Evolutionary conservation across 2,797 vertebrate genomes (phyloP).

Genomic region (Orestias chungarensis): DNA sequence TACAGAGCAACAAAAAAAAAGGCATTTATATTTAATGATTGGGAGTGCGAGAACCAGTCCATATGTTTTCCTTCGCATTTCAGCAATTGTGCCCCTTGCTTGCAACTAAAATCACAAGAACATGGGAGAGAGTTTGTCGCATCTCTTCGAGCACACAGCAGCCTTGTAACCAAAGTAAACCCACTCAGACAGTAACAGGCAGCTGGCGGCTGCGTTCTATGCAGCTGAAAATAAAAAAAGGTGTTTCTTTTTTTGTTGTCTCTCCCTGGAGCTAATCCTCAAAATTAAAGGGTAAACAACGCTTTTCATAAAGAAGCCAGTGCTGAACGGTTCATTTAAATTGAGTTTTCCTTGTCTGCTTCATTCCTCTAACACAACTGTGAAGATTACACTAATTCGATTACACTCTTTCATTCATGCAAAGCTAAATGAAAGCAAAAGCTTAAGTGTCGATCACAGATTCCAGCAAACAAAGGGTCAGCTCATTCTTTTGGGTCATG

Average conservation of each 20-base stretch:
- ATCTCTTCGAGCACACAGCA: background rate
- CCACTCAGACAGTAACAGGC: background rate
- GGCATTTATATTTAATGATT: background rate
- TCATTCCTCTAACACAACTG: background rate
- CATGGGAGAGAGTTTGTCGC: background rate
- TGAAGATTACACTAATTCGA: slow-evolving; percentile 6
- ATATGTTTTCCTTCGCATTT: background rate
- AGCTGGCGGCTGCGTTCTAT: background rate
- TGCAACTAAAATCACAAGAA: background rate
- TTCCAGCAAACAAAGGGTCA: background rate
- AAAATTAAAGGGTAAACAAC: background rate
- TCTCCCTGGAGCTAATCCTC: background rate
- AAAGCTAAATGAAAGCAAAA: background rate
- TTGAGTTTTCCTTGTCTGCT: background rate
- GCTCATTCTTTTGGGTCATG: slow-evolving; percentile 16
- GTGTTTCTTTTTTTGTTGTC: background rate
- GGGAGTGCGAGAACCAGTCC: background rate
- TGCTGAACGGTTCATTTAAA: background rate
- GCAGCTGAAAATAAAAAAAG: background rate
- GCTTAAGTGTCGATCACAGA: background rate
- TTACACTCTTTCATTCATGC: slow-evolving; percentile 8
- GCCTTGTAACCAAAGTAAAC: background rate
- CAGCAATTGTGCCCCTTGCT: background rate
- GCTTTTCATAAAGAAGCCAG: background rate
- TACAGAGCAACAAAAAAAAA: too few relatives aligned